Conservation (phyloP, 2,888 invertebrate species). For the Coleophora flavipennella region DNA sequence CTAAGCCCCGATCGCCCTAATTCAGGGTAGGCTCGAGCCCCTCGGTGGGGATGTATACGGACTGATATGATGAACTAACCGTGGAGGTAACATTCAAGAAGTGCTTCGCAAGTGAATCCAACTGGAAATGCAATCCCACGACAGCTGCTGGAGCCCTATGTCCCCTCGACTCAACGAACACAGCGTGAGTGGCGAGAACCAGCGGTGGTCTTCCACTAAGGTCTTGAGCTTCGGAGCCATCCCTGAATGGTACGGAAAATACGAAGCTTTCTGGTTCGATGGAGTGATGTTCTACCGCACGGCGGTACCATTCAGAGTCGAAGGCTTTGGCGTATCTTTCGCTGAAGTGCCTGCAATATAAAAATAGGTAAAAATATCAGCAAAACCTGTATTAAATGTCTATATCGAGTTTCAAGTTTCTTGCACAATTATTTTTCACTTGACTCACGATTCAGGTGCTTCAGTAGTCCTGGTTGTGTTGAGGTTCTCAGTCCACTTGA, state of each 20-base stretch:
- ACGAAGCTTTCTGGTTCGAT: constrained; percentile 93
- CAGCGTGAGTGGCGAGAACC: constrained; percentile 92
- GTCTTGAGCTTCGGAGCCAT: constrained; percentile 71
- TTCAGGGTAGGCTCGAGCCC: too few relatives aligned
- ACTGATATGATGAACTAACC: too few relatives aligned
- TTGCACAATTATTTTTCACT: constrained; percentile 3
- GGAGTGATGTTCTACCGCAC: constrained; percentile 91
- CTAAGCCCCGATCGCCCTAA: too few relatives aligned
- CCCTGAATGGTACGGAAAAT: constrained; percentile 88
- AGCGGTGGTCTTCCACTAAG: constrained; percentile 71
- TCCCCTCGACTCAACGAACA: constrained; percentile 87
- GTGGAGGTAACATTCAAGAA: constrained; percentile 92
- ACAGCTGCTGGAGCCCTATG: constrained; percentile 92
- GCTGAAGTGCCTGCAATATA: constrained; percentile 80
- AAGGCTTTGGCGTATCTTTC: constrained; percentile 85
- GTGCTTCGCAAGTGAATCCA: constrained; percentile 85
- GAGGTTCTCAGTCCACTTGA: constrained; percentile 87
- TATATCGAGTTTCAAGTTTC: too few relatives aligned
- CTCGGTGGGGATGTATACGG: too few relatives aligned
- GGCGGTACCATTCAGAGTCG: constrained; percentile 91
- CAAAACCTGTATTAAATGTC: too few relatives aligned
- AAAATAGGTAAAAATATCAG: too few relatives aligned
- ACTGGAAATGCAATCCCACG: constrained; percentile 91
- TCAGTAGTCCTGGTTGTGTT: constrained; percentile 62
- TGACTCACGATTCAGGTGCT: constrained; percentile 78